Base-by-base conservation (phyloP, 2,888 invertebrate genomes). In the Allacma fusca region DNA sequence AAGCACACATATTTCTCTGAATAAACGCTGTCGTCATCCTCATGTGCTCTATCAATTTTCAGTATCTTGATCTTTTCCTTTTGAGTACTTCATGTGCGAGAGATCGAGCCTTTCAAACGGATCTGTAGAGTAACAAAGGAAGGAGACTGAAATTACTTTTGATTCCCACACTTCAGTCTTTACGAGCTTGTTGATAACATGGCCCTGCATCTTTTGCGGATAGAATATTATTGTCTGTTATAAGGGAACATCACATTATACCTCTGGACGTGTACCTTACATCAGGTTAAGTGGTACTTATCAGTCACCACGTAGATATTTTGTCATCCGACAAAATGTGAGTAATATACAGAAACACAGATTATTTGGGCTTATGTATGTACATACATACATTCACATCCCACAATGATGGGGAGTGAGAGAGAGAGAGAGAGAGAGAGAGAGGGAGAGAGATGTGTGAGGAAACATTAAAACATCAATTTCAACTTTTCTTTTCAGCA, bases 41-140 rank as follows among this genome's bases (percentile, higher is more conserved):
- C 50, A 50, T 40, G 72, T 59, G 59, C 62, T 73, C 62, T 73
- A 62, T 69, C 59, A 73, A 28, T 62, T 59, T 34, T 34, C 40
- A 59, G 24, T 57, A 62, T 72, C 29, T 28, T 34, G 29, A 73
- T 73, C 62, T 62, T 34, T 50, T n/a, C 50, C 50, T 50, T 19
- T 50, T 5, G 19, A 50, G 50, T 50, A 2, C 16, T 50, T 50
- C n/a, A 50, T n/a, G 19, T 50, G 9, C 19, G 50, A n/a, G n/a
- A 50, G 50, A 50, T n/a, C 16, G 50, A 50, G 50, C 9, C 50
- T 50, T 50, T 50, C 50, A 13, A 50, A 50, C 7, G 50, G 1
- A 50, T 50, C 50, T 19, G 4, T 9, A 50, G 50, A 7, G 9
- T 50, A 5, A 16, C 9, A 50, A 16, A n/a, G 50, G 50, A 50